phyloP scores from a whole-genome alignment of 2,797 vertebrate genomes.

The Myripristis murdjan region DNA sequence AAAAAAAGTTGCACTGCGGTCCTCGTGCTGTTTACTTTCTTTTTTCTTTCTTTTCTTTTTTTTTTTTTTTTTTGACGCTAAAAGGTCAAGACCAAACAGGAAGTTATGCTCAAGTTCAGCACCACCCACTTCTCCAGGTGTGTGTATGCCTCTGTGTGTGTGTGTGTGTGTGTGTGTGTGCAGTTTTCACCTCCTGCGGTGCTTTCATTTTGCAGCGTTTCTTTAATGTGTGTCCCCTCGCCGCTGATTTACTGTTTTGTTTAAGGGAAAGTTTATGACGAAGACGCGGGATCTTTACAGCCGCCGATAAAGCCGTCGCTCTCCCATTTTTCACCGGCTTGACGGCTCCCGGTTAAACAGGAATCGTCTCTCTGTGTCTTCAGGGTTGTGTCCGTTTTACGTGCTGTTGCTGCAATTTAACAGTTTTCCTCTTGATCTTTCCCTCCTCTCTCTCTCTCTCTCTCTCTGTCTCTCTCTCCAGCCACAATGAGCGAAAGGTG shows the following conservation, averaged over 20 bases:
- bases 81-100: neutral
- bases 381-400: neutral
- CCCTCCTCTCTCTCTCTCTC: neutral
- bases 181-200: neutral
- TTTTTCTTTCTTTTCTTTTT: no score
- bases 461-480: conserved; percentile 62
- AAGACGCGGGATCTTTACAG: neutral
- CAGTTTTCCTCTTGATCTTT: neutral
- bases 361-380: neutral
- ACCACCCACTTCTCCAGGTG: conserved; percentile 64
- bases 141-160: conserved; percentile 37
- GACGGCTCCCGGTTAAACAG: neutral
- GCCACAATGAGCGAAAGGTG: conserved; percentile 98
- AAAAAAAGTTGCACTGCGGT: no score
- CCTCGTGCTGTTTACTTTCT: no score
- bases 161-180: conserved; percentile 16
- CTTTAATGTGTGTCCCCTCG: neutral
- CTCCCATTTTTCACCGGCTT: neutral
- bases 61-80: neutral
- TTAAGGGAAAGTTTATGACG: neutral
- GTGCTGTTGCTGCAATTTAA: neutral
- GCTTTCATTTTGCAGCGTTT: neutral
- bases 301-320: neutral
- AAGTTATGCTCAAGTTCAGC: conserved; percentile 74
- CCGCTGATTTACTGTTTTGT: neutral